Evolutionary conservation across 2,113 vertebrate genomes (phyloP).

Genomic region (Heloderma charlesbogerti): DNA sequence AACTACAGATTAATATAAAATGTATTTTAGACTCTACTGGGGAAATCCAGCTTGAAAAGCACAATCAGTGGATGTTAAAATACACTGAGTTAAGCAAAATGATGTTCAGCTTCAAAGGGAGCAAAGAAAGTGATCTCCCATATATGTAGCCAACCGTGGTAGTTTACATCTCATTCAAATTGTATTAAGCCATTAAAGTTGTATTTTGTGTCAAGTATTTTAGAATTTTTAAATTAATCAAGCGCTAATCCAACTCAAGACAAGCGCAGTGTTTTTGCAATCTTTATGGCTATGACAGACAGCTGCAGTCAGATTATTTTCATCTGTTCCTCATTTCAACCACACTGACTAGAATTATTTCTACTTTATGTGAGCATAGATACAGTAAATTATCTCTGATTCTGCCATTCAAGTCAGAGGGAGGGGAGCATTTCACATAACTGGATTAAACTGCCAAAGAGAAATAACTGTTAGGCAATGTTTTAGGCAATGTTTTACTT

Average conservation of each 20-base stretch:
- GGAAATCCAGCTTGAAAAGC: slow-evolving; percentile 7
- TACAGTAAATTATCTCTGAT: neutral
- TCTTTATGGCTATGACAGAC: neutral
- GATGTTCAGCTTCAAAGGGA: neutral
- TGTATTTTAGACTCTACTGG: neutral
- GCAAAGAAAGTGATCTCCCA: neutral
- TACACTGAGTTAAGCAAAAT: neutral
- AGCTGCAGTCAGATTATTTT: neutral
- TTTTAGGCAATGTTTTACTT: slow-evolving; percentile 5
- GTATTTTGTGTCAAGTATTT: neutral
- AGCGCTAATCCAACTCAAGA: neutral
- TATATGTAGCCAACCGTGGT: neutral
- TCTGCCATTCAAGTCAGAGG: neutral
- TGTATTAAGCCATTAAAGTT: neutral
- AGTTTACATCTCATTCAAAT: neutral
- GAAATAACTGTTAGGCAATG: neutral
- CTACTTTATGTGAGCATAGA: slow-evolving; percentile 1
- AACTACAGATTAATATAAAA: neutral
- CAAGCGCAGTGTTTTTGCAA: neutral
- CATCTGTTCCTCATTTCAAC: neutral
- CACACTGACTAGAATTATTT: neutral
- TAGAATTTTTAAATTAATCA: neutral
- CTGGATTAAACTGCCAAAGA: slow-evolving; percentile 18
- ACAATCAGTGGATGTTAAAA: neutral
- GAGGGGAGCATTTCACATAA: neutral